These are phyloP conservation scores for Periophthalmus magnuspinnatus DNA, from an alignment of 2,797 vertebrate genomes.

Conservation along the genomic window DNA sequence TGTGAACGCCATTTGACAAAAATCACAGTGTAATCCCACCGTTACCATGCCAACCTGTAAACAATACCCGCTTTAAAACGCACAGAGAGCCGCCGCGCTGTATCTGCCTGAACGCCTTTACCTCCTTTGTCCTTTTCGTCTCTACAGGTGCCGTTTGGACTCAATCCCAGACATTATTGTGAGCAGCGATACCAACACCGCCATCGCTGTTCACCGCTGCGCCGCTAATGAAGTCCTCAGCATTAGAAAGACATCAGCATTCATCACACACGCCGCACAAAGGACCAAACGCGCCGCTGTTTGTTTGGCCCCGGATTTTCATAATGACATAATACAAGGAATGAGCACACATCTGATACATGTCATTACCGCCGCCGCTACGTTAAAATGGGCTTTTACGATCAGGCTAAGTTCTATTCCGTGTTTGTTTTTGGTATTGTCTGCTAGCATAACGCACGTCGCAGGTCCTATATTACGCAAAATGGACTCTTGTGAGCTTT, in stretches of 20 bases:
- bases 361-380: background rate
- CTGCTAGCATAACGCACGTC: background rate
- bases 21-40: background rate
- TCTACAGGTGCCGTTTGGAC: constrained; percentile 22
- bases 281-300: constrained; percentile 22
- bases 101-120: constrained; percentile 1
- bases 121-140: background rate
- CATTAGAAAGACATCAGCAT: constrained; percentile 34
- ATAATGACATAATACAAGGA: constrained; percentile 5
- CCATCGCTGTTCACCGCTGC: constrained; percentile 8
- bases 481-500: too few relatives aligned
- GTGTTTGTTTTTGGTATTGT: background rate
- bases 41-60: constrained; percentile 3
- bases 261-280: constrained; percentile 27
- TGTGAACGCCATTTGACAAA: too few relatives aligned
- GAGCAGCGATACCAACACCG: constrained; percentile 12
- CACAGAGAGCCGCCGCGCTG: background rate
- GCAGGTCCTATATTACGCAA: background rate
- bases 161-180: constrained; percentile 26
- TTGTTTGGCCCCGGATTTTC: background rate
- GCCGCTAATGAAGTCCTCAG: constrained; percentile 37
- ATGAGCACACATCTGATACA: background rate
- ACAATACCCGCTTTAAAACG: background rate
- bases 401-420: background rate
- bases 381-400: background rate